phyloP scores from a whole-genome alignment of 2,113 vertebrate genomes.

The Chaetodon trifascialis region DNA sequence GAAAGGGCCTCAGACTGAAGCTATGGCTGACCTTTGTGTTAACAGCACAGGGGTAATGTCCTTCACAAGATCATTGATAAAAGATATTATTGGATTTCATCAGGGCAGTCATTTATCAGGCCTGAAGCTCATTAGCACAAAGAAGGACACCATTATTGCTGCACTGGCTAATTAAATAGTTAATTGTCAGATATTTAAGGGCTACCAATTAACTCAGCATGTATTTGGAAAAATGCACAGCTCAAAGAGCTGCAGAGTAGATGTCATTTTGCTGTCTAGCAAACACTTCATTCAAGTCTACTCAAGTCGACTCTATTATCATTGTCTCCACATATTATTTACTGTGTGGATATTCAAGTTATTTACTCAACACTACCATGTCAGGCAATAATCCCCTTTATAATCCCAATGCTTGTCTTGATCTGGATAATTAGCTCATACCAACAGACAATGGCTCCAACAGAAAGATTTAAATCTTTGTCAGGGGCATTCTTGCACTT shows the following conservation, averaged over 20 bases:
- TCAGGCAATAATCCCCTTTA: conserved; percentile 49
- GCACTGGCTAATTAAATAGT: conserved; percentile 36
- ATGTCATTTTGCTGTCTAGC: background rate
- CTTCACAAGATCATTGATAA: conserved; percentile 51
- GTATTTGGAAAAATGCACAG: background rate
- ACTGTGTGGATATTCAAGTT: conserved; percentile 51
- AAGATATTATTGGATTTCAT: conserved; percentile 60
- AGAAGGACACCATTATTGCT: conserved; percentile 35
- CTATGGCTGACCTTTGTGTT: conserved; percentile 49
- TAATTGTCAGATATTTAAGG: conserved; percentile 48
- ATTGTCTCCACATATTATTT: conserved; percentile 29
- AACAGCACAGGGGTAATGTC: conserved; percentile 29
- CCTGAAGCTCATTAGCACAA: conserved; percentile 45
- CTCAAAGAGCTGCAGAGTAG: background rate
- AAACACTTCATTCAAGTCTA: background rate
- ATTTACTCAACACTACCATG: conserved; percentile 45
- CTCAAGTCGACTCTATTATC: background rate
- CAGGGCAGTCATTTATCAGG: conserved; percentile 52
- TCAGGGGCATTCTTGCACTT: too few species aligned
- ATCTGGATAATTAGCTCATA: conserved; percentile 42
- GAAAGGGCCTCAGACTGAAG: conserved; percentile 25
- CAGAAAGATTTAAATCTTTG: background rate
- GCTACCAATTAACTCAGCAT: conserved; percentile 28
- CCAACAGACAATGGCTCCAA: background rate
- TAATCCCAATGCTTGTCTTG: conserved; percentile 37